Percentiles rank a stretch among this genome's conserved stretches.
These are phyloP conservation scores for Hyposoter dolosus DNA, from an alignment of 2,888 invertebrate species.

Conservation along the genomic window DNA sequence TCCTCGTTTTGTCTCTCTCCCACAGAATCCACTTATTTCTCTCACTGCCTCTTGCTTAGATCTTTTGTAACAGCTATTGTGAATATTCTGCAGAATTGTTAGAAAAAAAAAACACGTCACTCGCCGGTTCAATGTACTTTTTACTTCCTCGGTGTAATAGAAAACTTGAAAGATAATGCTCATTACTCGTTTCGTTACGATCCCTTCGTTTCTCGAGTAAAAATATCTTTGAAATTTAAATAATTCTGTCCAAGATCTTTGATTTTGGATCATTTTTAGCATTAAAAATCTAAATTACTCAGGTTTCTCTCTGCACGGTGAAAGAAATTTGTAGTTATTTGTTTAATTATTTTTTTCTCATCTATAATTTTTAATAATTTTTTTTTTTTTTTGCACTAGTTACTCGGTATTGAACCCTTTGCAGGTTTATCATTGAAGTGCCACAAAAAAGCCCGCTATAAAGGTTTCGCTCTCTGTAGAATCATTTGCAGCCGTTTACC, in stretches of 20 bases:
- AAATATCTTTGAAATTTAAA: no score
- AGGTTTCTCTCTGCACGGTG: no score
- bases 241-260: no score
- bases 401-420: background rate
- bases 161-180: background rate
- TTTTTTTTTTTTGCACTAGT: background rate
- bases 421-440: background rate
- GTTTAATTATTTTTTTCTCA: background rate
- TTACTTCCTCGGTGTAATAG: background rate
- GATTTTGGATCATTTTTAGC: background rate
- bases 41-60: conserved; percentile 17
- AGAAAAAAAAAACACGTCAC: conserved; percentile 25
- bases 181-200: background rate
- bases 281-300: no score
- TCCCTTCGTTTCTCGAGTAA: no score
- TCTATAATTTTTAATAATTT: background rate
- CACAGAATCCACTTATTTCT: conserved; percentile 50
- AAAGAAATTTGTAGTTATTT: conserved; percentile 6
- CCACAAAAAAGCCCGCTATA: no score
- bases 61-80: conserved; percentile 10
- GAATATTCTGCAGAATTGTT: conserved; percentile 17
- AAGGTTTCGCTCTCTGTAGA: background rate
- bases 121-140: conserved; percentile 30
- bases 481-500: background rate
- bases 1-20: conserved; percentile 65